Evolutionary conservation across 1,140 invertebrate species (phyloP).

Genomic region (Apis laboriosa): DNA sequence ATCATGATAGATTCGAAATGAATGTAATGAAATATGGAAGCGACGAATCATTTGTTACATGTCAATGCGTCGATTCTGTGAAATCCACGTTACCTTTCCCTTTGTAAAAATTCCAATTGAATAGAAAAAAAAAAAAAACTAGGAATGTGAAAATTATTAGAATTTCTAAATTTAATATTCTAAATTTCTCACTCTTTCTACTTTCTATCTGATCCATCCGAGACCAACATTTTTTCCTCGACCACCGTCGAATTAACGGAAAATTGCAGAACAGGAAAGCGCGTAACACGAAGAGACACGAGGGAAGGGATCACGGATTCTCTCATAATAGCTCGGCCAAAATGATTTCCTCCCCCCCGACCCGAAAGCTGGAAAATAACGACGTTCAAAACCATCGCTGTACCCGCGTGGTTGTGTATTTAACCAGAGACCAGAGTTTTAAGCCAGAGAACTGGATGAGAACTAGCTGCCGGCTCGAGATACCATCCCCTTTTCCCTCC

Average conservation of each 20-base stretch:
- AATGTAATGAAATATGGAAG: no score
- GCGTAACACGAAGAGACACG: background rate
- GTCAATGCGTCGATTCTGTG: no score
- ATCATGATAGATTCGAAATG: no score
- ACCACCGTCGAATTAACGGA: conserved; percentile 12
- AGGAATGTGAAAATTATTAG: no score
- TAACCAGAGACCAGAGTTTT: conserved; percentile 20
- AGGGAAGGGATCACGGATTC: background rate
- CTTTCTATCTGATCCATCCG: background rate
- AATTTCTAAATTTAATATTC: no score
- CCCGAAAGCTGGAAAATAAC: conserved; percentile 26
- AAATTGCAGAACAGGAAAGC: background rate
- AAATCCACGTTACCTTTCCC: no score
- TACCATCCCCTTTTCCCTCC: background rate
- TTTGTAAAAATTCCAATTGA: no score
- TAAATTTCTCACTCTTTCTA: no score
- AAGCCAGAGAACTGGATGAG: conserved; percentile 31
- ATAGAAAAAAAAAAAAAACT: no score
- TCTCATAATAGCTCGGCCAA: background rate
- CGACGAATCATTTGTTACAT: no score
- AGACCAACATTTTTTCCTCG: background rate
- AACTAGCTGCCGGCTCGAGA: conserved; percentile 25
- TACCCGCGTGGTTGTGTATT: background rate
- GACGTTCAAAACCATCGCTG: background rate
- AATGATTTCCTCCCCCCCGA: conserved; percentile 22